phyloP scores from a whole-genome alignment of 2,888 invertebrate genomes.

The Xestobium rufovillosum region DNA sequence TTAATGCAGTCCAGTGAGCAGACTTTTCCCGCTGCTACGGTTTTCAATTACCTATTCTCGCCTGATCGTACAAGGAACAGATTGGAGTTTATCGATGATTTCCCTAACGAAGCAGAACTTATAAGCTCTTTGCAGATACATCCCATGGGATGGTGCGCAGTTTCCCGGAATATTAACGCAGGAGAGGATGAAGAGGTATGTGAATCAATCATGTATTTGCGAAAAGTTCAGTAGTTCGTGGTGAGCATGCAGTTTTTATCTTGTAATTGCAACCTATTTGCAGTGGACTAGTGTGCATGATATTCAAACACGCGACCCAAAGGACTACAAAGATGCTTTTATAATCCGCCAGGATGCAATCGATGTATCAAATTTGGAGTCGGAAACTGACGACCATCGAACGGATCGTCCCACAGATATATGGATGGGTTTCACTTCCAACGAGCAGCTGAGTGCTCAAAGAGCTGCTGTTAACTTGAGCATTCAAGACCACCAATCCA shows the following conservation, averaged over 20 bases:
- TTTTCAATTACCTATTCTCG: slow-evolving; percentile 76
- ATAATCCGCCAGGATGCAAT: slow-evolving; percentile 31
- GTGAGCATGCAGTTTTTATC: no score
- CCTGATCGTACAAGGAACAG: slow-evolving; percentile 67
- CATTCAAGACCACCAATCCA: no score
- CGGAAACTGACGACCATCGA: slow-evolving; percentile 16
- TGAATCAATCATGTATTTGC: slow-evolving; percentile 13
- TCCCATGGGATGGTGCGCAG: slow-evolving; percentile 83
- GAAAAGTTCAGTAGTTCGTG: slow-evolving; percentile 5
- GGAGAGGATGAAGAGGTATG: slow-evolving; percentile 78
- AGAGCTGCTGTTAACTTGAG: slow-evolving; percentile 25
- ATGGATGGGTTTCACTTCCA: slow-evolving; percentile 40
- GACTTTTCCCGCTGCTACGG: slow-evolving; percentile 69
- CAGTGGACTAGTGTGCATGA: slow-evolving; percentile 93
- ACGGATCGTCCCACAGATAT: slow-evolving; percentile 36
- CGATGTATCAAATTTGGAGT: slow-evolving; percentile 10
- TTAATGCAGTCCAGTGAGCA: slow-evolving; percentile 83
- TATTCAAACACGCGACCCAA: slow-evolving; percentile 61
- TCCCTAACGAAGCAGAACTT: slow-evolving; percentile 87
- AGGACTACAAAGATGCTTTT: slow-evolving; percentile 41
- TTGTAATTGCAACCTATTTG: no score
- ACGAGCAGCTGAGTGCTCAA: slow-evolving; percentile 32
- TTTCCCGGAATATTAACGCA: slow-evolving; percentile 80
- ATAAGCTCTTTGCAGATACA: slow-evolving; percentile 84
- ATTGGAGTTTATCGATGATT: slow-evolving; percentile 85